phyloP scores from a whole-genome alignment of 1,140 invertebrate genomes.

The Lanistes nyassanus region DNA sequence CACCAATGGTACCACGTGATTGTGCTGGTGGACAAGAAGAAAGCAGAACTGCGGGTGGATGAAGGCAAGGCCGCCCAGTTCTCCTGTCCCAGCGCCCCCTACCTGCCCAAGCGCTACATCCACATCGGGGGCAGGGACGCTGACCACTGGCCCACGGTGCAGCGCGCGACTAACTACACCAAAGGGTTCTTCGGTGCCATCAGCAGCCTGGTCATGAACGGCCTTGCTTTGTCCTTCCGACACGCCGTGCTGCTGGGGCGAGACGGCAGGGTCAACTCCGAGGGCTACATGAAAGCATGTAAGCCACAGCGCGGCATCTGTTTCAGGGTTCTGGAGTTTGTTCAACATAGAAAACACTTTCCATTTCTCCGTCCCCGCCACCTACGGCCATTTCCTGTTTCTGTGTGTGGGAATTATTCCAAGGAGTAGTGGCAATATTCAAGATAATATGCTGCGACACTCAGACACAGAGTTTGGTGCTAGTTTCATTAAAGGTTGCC shows the following conservation, averaged over 20 bases:
- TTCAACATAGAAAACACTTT: no score
- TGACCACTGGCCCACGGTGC: slow-evolving; percentile 2
- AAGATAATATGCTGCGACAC: no score
- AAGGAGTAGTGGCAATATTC: no score
- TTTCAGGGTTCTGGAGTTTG: no score
- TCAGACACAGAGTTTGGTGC: no score
- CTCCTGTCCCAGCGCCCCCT: slow-evolving; percentile 4
- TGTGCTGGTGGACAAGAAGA: slow-evolving; percentile 7
- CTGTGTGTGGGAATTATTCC: no score
- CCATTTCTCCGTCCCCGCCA: no score
- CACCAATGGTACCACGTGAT: slow-evolving; percentile 26
- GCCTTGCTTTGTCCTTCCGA: slow-evolving; percentile 10
- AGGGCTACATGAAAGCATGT: slow-evolving; percentile 27
- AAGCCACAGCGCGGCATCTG: background rate
- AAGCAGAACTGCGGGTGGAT: slow-evolving; percentile 22
- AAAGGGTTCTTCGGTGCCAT: slow-evolving; percentile 22
- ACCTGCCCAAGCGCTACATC: slow-evolving; percentile 15
- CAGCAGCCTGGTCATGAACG: slow-evolving; percentile 23
- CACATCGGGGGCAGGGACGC: slow-evolving; percentile 14
- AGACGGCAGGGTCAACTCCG: slow-evolving; percentile 15
- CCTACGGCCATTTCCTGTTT: no score
- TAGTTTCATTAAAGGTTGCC: no score
- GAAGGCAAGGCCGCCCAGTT: slow-evolving; percentile 20
- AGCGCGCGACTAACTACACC: slow-evolving; percentile 7
- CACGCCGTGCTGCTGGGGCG: slow-evolving; percentile 11